phyloP scores from a whole-genome alignment of 2,888 invertebrate genomes.

The Ophonus ardosiacus region DNA sequence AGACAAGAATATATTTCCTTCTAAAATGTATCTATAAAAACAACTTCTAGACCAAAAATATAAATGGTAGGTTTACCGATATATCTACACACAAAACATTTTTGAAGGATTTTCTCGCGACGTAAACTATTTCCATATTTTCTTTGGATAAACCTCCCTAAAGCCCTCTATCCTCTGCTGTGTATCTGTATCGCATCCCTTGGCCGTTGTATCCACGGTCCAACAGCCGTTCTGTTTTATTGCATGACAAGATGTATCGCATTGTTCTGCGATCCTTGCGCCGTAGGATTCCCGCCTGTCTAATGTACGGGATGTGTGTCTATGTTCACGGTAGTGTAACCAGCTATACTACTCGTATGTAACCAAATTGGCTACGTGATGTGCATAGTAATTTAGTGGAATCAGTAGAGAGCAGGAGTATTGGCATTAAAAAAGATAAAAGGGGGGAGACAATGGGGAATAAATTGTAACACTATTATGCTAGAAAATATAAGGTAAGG shows the following conservation, averaged over 20 bases:
- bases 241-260: conserved; percentile 50
- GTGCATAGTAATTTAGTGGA: background rate
- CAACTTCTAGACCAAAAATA: no score
- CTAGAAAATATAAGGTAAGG: no score
- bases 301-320: conserved; percentile 26
- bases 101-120: background rate
- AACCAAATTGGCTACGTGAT: background rate
- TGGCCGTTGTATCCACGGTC: background rate
- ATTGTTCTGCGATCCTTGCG: conserved; percentile 37
- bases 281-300: conserved; percentile 33
- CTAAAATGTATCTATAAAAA: no score
- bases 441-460: background rate
- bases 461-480: background rate
- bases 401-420: background rate
- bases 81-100: background rate
- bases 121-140: background rate
- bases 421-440: background rate
- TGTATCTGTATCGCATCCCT: background rate
- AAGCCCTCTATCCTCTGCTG: background rate
- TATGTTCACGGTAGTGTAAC: conserved; percentile 35
- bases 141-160: background rate
- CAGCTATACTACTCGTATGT: background rate
- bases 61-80: no score
- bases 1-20: no score
- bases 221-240: conserved; percentile 35